Evolutionary conservation across 2,888 invertebrate species (phyloP).

Genomic region (Drosophila prostipennis): DNA sequence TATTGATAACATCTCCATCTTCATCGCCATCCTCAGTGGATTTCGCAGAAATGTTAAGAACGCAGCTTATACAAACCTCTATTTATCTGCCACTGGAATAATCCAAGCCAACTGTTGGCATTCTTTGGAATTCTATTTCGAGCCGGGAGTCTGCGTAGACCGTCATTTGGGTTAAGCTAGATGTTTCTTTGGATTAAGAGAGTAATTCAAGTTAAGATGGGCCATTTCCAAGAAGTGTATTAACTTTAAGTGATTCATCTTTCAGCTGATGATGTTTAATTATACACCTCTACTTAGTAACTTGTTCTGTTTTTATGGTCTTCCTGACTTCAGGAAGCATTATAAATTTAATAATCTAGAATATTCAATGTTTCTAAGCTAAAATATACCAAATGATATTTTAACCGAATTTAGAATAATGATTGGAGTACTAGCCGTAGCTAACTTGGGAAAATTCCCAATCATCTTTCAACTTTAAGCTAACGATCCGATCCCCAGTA

Average conservation of each 20-base stretch:
- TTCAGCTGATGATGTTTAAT: neutral
- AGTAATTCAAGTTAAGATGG: neutral
- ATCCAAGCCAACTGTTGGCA: slow-evolving; percentile 53
- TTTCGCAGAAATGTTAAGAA: slow-evolving; percentile 31
- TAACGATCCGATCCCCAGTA: slow-evolving; percentile 13
- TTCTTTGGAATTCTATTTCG: slow-evolving; percentile 33
- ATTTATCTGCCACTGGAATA: slow-evolving; percentile 42
- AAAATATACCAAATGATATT: too few relatives aligned
- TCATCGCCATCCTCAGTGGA: slow-evolving; percentile 10
- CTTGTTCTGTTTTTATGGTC: too few relatives aligned
- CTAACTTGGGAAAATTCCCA: slow-evolving; percentile 2
- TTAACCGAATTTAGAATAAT: neutral
- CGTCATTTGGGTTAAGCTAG: slow-evolving; percentile 61
- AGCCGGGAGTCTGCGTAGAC: slow-evolving; percentile 43
- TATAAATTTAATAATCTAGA: too few relatives aligned
- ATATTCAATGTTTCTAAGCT: neutral
- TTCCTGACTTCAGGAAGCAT: neutral
- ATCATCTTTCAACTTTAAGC: slow-evolving; percentile 7
- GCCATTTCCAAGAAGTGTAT: neutral
- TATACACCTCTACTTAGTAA: neutral
- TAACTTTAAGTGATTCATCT: neutral
- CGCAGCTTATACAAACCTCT: slow-evolving; percentile 9
- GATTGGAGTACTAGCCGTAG: neutral
- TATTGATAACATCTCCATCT: slow-evolving; percentile 58
- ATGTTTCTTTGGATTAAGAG: slow-evolving; percentile 39